Conservation (phyloP, 2,888 invertebrate genomes). For the Mythimna pallens region DNA sequence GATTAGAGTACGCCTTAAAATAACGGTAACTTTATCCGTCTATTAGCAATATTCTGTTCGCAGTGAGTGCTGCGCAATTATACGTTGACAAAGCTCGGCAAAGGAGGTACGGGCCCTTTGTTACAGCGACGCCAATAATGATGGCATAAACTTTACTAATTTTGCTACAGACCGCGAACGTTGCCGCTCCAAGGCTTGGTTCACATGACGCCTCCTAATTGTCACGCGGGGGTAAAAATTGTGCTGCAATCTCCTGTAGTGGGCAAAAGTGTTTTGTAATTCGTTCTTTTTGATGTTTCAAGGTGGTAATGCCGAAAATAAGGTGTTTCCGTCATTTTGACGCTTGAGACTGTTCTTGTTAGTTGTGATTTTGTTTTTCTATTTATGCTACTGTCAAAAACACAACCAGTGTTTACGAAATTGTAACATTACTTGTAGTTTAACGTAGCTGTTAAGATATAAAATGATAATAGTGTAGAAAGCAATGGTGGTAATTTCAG, state of each 20-base stretch:
- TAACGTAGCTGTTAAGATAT: no score
- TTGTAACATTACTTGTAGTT: neutral
- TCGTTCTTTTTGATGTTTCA: conserved; percentile 18
- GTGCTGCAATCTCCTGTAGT: conserved; percentile 1
- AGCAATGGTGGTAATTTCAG: neutral
- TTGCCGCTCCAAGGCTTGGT: conserved; percentile 55
- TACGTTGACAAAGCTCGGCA: conserved; percentile 78
- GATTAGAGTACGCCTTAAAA: conserved; percentile 60
- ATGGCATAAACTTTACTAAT: conserved; percentile 86
- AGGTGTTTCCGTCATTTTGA: neutral
- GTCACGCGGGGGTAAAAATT: conserved; percentile 36
- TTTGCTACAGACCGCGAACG: conserved; percentile 77
- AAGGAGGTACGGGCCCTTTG: conserved; percentile 78
- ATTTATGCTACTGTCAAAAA: neutral
- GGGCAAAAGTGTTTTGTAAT: neutral
- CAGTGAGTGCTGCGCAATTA: conserved; percentile 76
- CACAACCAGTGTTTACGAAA: neutral
- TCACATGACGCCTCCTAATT: conserved; percentile 53
- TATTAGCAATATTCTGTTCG: conserved; percentile 64
- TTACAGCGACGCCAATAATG: conserved; percentile 81
- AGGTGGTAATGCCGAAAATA: neutral
- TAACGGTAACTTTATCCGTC: conserved; percentile 65
- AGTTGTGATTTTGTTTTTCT: no score
- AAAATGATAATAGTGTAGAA: neutral
- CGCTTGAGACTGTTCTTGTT: neutral